phyloP scores from a whole-genome alignment of 2,888 invertebrate genomes.

The Lasioglossum vierecki region DNA sequence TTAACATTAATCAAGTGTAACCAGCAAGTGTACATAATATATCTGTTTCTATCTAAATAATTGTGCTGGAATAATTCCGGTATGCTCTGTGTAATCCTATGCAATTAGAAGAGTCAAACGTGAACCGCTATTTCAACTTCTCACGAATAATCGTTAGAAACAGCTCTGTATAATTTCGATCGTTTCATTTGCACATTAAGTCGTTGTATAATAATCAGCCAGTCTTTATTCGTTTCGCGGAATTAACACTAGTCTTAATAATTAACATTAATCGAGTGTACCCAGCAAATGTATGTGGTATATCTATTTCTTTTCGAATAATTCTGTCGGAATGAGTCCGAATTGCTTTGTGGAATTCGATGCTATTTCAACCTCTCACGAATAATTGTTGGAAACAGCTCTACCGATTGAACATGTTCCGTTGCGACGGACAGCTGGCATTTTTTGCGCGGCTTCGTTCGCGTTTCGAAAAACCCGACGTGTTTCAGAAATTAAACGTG shows the following conservation, averaged over 20 bases:
- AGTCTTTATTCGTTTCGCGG: background rate
- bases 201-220: background rate
- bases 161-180: conserved; percentile 7
- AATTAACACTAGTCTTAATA: background rate
- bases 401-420: background rate
- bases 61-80: background rate
- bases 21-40: too few relatives aligned
- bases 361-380: background rate
- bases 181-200: conserved; percentile 3
- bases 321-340: background rate
- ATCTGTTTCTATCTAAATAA: background rate
- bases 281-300: too few relatives aligned
- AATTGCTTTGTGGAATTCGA: background rate
- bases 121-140: background rate
- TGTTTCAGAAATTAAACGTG: background rate
- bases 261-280: too few relatives aligned
- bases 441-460: background rate
- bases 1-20: conserved; percentile 1
- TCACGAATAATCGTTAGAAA: background rate
- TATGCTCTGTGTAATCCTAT: background rate
- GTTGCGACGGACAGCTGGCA: background rate
- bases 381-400: background rate
- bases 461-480: background rate
- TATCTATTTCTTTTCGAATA: background rate
- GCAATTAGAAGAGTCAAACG: background rate